Base-by-base conservation (phyloP, 1,140 invertebrate genomes). In the Bombus huntii region DNA sequence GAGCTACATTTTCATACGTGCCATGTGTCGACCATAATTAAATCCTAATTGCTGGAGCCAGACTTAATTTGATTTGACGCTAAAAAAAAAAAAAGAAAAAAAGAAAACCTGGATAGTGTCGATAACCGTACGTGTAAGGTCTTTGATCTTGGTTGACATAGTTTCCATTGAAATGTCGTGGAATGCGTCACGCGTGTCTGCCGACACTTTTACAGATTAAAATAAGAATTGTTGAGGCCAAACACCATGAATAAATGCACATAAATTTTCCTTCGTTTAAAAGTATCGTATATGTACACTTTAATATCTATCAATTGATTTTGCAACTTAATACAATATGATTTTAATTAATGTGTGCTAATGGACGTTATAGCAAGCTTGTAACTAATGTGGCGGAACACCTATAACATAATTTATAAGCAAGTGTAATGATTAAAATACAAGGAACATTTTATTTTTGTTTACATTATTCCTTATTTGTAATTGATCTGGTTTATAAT, bases 121-220 rank as follows among this genome's bases (percentile, higher is more conserved):
- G 65, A 85, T 83, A n/a, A 37, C 37, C 37, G 22, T 57, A 42
- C 25, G 12, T 34, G 22, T 47, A 70, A 72, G 83, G 83, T 85
- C 83, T 85, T 85, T 85, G 76, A 85, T 85, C 66, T 68, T 79
- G 68, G 15, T 37, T 85, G 83, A 85, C 83, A 85, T 68, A 59
- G 76, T 85, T 85, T 85, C 83, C 39, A 85, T 80, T 85, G 83
- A 85, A 72, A 85, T 85, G 76, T 53, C 47, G 47, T 62, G 25
- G 76, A 85, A 79, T n/a, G 53, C 83, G 39, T 72, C 75, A n/a
- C 42, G 31, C 25, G 53, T 80, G 39, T 44, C 76, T 53, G 18
- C 53, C 18, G 59, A n/a, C 15, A 37, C 47, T 34, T 79, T 34
- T 37, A 62, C 28, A 18, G 13, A 84, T 79, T 72, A 72, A 70